These are phyloP conservation scores for Montipora efflorescens DNA, from an alignment of 64 coral and sea anemone species.

Conservation along the genomic window DNA sequence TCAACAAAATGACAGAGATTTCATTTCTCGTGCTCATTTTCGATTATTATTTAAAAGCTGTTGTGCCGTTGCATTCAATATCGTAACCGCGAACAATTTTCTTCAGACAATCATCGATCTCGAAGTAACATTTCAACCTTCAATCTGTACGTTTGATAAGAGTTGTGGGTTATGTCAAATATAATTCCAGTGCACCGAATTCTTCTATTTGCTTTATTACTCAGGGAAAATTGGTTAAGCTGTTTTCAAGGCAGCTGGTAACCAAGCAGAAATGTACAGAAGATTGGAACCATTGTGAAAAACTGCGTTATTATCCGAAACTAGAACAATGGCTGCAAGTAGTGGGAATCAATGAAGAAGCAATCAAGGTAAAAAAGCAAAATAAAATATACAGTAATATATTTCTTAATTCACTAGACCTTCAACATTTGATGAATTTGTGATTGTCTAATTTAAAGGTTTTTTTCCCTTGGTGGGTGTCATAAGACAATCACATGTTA, in stretches of 20 bases:
- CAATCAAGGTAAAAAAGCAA: conserved; percentile 70
- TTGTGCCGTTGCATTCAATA: neutral
- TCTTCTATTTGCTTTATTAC: conserved; percentile 28
- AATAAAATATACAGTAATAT: neutral
- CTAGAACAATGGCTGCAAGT: conserved; percentile 91
- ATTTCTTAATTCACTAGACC: neutral
- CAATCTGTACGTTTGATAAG: too few relatives aligned
- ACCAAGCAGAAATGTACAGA: conserved; percentile 74
- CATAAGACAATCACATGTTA: too few relatives aligned
- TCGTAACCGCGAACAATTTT: neutral
- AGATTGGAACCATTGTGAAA: conserved; percentile 52
- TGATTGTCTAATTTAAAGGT: too few relatives aligned
- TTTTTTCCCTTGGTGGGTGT: too few relatives aligned
- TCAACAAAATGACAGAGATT: neutral
- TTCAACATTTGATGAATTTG: too few relatives aligned
- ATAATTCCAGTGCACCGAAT: too few relatives aligned
- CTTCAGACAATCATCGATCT: neutral
- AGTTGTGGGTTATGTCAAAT: too few relatives aligned
- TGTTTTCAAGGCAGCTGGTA: conserved; percentile 90
- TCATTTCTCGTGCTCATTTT: neutral
- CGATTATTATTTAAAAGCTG: neutral
- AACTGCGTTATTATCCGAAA: conserved; percentile 77
- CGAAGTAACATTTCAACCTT: too few relatives aligned
- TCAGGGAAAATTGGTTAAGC: conserved; percentile 95
- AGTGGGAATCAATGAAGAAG: conserved; percentile 77